A percentile compares a stretch with the other conserved stretches of the same genome.
Conservation (phyloP, 2,888 invertebrate genomes). For the Dasysyrphus albostriatus region DNA sequence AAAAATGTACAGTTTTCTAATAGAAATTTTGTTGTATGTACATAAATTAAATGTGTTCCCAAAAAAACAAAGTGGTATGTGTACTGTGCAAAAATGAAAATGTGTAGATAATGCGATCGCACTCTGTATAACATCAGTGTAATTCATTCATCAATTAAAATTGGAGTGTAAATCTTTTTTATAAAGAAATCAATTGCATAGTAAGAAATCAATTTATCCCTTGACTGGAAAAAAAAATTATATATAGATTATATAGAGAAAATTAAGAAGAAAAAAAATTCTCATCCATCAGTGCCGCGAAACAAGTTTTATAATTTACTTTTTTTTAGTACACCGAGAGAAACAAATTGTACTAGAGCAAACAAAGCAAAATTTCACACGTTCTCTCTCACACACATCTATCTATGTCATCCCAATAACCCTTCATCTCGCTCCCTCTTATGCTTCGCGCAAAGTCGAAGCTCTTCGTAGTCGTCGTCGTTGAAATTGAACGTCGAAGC, state of each 20-base stretch:
- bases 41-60: conserved; percentile 30
- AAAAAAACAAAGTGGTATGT: conserved; percentile 8
- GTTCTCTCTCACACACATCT: conserved; percentile 10
- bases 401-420: conserved; percentile 8
- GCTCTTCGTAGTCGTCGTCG: conserved; percentile 48
- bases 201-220: conserved; percentile 34
- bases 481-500: conserved; percentile 65
- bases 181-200: not conserved
- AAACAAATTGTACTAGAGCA: conserved; percentile 58
- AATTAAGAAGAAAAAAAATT: conserved; percentile 67
- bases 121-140: not conserved
- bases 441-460: conserved; percentile 69
- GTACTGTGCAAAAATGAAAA: conserved; percentile 42
- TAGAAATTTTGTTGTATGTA: conserved; percentile 12
- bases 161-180: not conserved
- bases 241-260: conserved; percentile 38
- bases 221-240: conserved; percentile 45
- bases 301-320: conserved; percentile 74
- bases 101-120: conserved; percentile 13
- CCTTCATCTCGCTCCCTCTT: conserved; percentile 48
- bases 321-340: conserved; percentile 61
- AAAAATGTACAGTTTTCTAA: conserved; percentile 29
- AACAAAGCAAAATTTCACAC: conserved; percentile 12
- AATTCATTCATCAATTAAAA: not conserved
- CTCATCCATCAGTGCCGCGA: conserved; percentile 68